A percentile compares a stretch with the other conserved stretches of the same genome.
Conservation (phyloP, 1,140 invertebrate species). For the Hyles euphorbiae region DNA sequence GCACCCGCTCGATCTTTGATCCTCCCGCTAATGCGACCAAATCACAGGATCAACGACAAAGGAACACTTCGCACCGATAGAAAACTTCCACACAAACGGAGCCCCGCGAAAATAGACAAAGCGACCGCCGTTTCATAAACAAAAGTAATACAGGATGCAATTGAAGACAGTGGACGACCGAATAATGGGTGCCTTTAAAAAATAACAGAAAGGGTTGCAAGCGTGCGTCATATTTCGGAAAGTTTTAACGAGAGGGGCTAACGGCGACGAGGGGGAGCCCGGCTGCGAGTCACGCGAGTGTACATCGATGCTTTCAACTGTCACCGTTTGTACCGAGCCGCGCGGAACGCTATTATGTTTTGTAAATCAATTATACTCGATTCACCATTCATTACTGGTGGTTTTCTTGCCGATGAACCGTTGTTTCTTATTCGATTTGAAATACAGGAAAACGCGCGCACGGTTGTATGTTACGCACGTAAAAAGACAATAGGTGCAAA, state of each 20-base stretch:
- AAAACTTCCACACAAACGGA: neutral
- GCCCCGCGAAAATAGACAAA: neutral
- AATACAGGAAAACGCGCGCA: too few species aligned
- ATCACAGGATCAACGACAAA: slow-evolving; percentile 38
- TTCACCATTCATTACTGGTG: too few species aligned
- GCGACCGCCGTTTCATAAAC: neutral
- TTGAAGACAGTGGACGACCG: slow-evolving; percentile 37
- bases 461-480: neutral
- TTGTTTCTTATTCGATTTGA: too few species aligned
- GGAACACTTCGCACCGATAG: slow-evolving; percentile 20
- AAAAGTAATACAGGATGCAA: slow-evolving; percentile 21
- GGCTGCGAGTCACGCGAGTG: slow-evolving; percentile 53
- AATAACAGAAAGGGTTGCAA: slow-evolving; percentile 59
- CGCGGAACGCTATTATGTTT: slow-evolving; percentile 18
- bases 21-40: slow-evolving; percentile 40
- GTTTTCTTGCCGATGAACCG: too few species aligned
- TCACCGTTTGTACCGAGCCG: slow-evolving; percentile 35
- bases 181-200: slow-evolving; percentile 40
- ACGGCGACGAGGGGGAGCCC: slow-evolving; percentile 22
- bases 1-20: slow-evolving; percentile 26
- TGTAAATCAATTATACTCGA: slow-evolving; percentile 4
- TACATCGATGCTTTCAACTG: slow-evolving; percentile 52
- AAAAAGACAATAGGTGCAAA: slow-evolving; percentile 11
- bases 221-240: slow-evolving; percentile 58
- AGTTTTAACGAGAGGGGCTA: slow-evolving; percentile 64